These are phyloP conservation scores for Zonitis immaculata DNA, from an alignment of 2,888 invertebrate species.

Conservation along the genomic window DNA sequence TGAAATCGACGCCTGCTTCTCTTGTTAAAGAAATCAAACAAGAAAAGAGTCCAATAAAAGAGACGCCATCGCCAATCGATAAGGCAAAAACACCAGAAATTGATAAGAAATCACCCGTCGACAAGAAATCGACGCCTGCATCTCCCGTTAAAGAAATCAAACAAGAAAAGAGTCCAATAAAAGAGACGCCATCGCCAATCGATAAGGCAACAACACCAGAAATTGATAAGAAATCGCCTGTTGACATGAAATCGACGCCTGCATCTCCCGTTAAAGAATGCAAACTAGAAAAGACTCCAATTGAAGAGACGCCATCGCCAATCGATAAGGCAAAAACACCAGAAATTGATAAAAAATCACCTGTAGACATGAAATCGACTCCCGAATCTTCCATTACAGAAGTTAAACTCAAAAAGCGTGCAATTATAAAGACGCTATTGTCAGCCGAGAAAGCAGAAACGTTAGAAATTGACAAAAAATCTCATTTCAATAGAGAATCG, in stretches of 20 bases:
- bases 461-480: constrained; percentile 1
- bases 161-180: neutral
- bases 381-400: neutral
- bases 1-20: neutral
- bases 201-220: neutral
- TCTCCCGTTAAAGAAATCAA: constrained; percentile 19
- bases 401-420: neutral
- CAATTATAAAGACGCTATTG: neutral
- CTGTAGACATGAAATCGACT: neutral
- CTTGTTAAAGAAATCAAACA: neutral
- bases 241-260: neutral
- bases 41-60: neutral
- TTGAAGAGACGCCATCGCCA: neutral
- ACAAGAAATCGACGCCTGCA: neutral
- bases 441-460: neutral
- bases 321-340: neutral
- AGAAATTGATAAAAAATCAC: constrained; percentile 2
- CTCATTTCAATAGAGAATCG: neutral
- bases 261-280: neutral
- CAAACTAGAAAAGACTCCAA: neutral
- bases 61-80: neutral
- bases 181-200: neutral
- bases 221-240: constrained; percentile 1
- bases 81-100: constrained; percentile 2
- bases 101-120: neutral